Evolutionary conservation across 2,888 invertebrate species (phyloP), one percentile per base, ranked within the genome.

Genomic region (Pseudanteris insignis): DNA sequence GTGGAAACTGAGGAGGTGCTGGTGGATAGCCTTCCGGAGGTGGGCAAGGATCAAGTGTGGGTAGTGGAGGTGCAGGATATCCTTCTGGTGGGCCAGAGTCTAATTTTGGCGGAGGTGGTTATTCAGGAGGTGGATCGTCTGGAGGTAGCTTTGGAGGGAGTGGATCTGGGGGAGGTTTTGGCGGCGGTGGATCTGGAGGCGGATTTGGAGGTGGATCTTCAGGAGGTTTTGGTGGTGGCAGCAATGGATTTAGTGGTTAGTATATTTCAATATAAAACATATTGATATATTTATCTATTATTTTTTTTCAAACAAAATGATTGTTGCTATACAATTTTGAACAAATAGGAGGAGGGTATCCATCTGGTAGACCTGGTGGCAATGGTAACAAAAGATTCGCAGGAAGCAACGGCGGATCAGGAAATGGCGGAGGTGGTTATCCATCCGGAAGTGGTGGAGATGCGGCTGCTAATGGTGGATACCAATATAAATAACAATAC

Each of bases 401-500:
- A 1, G 68, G 68, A 30, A 54, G 63, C 37, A 65, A 64, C 26
- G 64, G 66, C 14, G 67, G 67, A 15, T 66, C 64, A 13, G 63
- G 59, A 13, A 66, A 64, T 11, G 54, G 63, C 13, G 62, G 68
- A 32, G 67, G 67, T 32, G 75, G 75, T 10, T 78, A 77, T 65
- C 75, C 78, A 36, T 70, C 74, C 4, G 79, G 78, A 41, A 78
- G 70, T 63, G 78, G 78, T 21, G 77, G 78, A 25, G 77, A 79
- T 55, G 75, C 77, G 2, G 74, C 69, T 18, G 76, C 75, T 37
- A 79, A 79, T 64, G 77, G 76, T 53, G 79, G 79, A 68, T 79
- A 79, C 69, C 79, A 78, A 68, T 79, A 79, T 53, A 79, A 79
- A 68, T 79, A 79, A 69, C 79, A 78, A 68, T 79, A 79, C 68